Conservation (phyloP, 2,113 vertebrate species). For the Synodontis membranacea region DNA sequence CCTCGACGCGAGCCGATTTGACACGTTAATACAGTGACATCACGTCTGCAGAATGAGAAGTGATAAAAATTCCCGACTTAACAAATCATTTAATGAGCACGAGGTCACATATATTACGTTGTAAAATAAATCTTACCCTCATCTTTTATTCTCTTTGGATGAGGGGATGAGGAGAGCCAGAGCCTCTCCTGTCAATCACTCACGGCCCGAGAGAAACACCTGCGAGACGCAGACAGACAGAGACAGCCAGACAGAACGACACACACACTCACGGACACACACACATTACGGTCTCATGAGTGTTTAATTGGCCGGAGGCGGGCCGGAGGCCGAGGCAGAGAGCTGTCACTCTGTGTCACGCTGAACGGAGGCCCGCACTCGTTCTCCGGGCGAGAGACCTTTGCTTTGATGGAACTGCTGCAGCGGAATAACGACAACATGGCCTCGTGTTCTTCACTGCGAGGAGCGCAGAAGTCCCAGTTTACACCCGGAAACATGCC, state of each 20-base stretch:
- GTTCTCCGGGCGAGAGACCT: conserved; percentile 19
- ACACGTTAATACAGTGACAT: conserved; percentile 9
- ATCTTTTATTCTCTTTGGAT: conserved; percentile 36
- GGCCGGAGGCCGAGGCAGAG: conserved; percentile 37
- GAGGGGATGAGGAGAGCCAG: conserved; percentile 17
- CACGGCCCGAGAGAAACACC: not conserved
- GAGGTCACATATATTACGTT: conserved; percentile 5
- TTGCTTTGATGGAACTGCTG: conserved; percentile 48
- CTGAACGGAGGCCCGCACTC: conserved; percentile 13
- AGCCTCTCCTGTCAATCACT: conserved; percentile 37
- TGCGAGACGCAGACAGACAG: conserved; percentile 25
- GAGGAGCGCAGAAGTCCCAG: not conserved
- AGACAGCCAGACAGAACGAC: conserved; percentile 33
- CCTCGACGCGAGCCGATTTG: not conserved
- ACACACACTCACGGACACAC: conserved; percentile 34
- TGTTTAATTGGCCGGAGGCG: conserved; percentile 50
- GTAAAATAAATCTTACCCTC: conserved; percentile 28
- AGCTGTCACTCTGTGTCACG: conserved; percentile 47
- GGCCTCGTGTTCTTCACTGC: not conserved
- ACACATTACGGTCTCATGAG: conserved; percentile 31
- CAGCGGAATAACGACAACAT: conserved; percentile 17
- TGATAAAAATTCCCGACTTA: conserved; percentile 25
- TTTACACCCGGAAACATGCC: not conserved
- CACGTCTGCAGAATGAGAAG: conserved; percentile 11
- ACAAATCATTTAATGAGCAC: conserved; percentile 42